These are phyloP conservation scores for Meles meles DNA, from an alignment of 2,113 vertebrate species.

Conservation along the genomic window DNA sequence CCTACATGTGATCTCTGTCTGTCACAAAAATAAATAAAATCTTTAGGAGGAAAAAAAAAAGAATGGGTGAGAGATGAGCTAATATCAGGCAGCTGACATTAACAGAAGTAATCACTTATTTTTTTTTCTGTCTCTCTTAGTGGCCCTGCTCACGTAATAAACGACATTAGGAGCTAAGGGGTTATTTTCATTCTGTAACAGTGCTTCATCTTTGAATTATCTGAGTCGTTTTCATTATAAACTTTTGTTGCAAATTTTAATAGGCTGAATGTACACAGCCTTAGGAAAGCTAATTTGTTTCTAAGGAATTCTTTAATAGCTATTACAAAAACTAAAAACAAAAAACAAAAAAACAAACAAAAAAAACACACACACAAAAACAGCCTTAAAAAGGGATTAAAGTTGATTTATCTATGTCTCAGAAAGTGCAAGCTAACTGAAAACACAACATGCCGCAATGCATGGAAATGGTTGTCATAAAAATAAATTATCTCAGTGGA, in stretches of 20 bases:
- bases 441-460: conserved; percentile 32
- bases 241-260: conserved; percentile 55
- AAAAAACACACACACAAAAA: background rate
- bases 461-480: conserved; percentile 33
- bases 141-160: background rate
- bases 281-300: conserved; percentile 54
- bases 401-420: background rate
- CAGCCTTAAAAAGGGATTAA: conserved; percentile 35
- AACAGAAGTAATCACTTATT: background rate
- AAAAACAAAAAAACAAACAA: too few species aligned
- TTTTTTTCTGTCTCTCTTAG: background rate
- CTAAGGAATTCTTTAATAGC: conserved; percentile 40
- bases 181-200: conserved; percentile 42
- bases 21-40: too few species aligned
- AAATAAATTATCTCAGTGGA: conserved; percentile 50
- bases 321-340: conserved; percentile 1
- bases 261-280: conserved; percentile 2
- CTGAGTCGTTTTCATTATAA: conserved; percentile 38
- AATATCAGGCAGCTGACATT: background rate
- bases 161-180: background rate
- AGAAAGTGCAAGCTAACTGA: conserved; percentile 51
- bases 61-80: background rate
- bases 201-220: conserved; percentile 39
- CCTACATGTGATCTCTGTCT: too few species aligned
- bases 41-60: too few species aligned